Conservation (phyloP, 2,888 invertebrate species). For the Yponomeuta sedellus region DNA sequence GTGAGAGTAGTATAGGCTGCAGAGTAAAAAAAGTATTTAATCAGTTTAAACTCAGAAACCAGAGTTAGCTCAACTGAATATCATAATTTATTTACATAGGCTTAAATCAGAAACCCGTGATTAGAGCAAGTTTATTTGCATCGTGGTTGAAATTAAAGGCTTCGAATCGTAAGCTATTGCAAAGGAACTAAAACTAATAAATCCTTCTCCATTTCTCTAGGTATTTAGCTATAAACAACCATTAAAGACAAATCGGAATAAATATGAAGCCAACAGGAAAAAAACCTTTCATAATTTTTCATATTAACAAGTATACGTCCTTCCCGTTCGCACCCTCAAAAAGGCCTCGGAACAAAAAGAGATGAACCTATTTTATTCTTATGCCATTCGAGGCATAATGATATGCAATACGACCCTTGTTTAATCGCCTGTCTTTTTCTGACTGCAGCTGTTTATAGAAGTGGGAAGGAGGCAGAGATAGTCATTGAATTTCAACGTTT, state of each 20-base stretch:
- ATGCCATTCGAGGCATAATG: slow-evolving; percentile 41
- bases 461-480: slow-evolving; percentile 28
- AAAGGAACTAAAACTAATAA: background rate
- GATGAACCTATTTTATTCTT: slow-evolving; percentile 27
- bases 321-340: slow-evolving; percentile 15
- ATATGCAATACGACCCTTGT: slow-evolving; percentile 58
- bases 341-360: slow-evolving; percentile 30
- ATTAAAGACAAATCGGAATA: background rate
- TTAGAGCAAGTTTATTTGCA: background rate
- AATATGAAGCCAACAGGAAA: background rate
- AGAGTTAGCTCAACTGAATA: no score
- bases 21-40: no score
- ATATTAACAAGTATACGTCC: slow-evolving; percentile 28
- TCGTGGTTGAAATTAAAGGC: background rate
- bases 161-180: background rate
- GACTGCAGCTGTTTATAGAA: slow-evolving; percentile 17
- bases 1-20: no score
- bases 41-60: no score
- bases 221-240: background rate
- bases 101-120: no score
- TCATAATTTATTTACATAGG: no score
- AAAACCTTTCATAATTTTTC: slow-evolving; percentile 31
- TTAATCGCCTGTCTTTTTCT: slow-evolving; percentile 32
- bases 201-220: background rate
- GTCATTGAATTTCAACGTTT: slow-evolving; percentile 19